phyloP scores from a whole-genome alignment of 2,797 vertebrate species.

The Rhadinocentrus ornatus region DNA sequence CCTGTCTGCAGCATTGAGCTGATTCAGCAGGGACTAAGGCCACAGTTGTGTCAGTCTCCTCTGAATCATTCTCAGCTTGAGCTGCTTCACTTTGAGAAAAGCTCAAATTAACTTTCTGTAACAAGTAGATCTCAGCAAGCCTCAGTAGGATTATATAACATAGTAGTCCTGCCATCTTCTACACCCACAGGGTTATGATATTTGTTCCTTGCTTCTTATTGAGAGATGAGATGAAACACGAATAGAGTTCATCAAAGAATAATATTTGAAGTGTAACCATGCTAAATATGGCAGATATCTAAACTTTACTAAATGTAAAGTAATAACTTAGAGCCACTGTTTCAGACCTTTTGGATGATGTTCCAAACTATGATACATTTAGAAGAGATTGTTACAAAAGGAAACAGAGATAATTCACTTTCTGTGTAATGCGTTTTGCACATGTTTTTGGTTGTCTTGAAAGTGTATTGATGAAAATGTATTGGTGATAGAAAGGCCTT shows the following conservation, averaged over 20 bases:
- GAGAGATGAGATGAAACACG: conserved; percentile 19
- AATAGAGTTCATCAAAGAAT: background rate
- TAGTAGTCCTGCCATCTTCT: conserved; percentile 14
- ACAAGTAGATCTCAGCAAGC: conserved; percentile 35
- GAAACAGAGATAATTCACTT: background rate
- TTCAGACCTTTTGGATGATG: background rate
- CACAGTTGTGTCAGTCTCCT: conserved; percentile 37
- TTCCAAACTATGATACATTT: conserved; percentile 4
- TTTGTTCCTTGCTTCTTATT: conserved; percentile 28
- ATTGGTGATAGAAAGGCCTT: conserved; percentile 19
- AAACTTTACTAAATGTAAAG: conserved; percentile 3
- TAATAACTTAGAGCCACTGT: background rate
- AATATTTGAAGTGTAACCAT: conserved; percentile 6
- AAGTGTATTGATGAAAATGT: conserved; percentile 22
- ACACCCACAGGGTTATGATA: conserved; percentile 24
- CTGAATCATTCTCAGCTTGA: conserved; percentile 50
- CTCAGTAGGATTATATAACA: conserved; percentile 43
- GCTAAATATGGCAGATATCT: conserved; percentile 8
- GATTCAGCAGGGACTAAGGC: conserved; percentile 48
- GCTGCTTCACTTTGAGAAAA: conserved; percentile 33
- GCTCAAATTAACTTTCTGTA: conserved; percentile 29
- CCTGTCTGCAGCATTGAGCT: conserved; percentile 35
- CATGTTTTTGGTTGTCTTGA: conserved; percentile 32
- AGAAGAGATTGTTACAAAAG: conserved; percentile 12
- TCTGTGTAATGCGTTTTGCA: conserved; percentile 7